Evolutionary conservation across 1,140 invertebrate genomes (phyloP).

Genomic region (Aphaenogaster floridana): DNA sequence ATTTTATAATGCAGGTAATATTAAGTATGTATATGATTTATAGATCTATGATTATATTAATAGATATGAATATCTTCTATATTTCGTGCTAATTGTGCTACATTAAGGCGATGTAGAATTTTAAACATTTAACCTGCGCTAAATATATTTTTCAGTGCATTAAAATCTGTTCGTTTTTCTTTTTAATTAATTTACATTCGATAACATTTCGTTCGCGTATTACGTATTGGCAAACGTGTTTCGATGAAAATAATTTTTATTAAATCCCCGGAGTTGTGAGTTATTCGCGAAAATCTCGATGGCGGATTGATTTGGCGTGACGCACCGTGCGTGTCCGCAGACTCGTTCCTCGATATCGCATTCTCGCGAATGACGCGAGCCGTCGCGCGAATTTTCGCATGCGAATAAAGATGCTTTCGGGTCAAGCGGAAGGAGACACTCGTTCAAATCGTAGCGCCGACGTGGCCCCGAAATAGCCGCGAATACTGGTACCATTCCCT

Average conservation of each 20-base stretch:
- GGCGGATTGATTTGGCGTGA: not conserved
- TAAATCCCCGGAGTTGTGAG: not conserved
- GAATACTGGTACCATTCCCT: slow-evolving; percentile 77
- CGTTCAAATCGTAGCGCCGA: slow-evolving; percentile 75
- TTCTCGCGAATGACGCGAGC: not conserved
- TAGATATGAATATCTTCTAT: slow-evolving; percentile 17
- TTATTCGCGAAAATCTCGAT: not conserved
- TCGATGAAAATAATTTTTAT: slow-evolving; percentile 4
- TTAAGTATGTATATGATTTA: slow-evolving; percentile 7
- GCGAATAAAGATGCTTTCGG: slow-evolving; percentile 74
- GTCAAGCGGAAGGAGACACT: slow-evolving; percentile 74
- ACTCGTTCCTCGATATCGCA: not conserved
- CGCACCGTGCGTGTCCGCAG: not conserved
- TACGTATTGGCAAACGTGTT: not conserved
- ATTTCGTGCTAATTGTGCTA: not conserved
- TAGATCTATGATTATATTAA: not conserved
- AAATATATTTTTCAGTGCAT: slow-evolving; percentile 27
- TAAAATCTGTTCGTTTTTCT: not conserved
- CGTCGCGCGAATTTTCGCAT: slow-evolving; percentile 20
- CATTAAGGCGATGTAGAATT: not conserved
- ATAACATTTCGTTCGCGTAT: slow-evolving; percentile 8
- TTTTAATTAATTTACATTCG: slow-evolving; percentile 12
- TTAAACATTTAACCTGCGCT: slow-evolving; percentile 7
- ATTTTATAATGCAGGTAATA: slow-evolving; percentile 4
- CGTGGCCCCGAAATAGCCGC: slow-evolving; percentile 76